Evolutionary conservation across 1,140 invertebrate genomes (phyloP), one percentile per base, ranked within the genome.

Genomic region (Himalopsyche phryganea): DNA sequence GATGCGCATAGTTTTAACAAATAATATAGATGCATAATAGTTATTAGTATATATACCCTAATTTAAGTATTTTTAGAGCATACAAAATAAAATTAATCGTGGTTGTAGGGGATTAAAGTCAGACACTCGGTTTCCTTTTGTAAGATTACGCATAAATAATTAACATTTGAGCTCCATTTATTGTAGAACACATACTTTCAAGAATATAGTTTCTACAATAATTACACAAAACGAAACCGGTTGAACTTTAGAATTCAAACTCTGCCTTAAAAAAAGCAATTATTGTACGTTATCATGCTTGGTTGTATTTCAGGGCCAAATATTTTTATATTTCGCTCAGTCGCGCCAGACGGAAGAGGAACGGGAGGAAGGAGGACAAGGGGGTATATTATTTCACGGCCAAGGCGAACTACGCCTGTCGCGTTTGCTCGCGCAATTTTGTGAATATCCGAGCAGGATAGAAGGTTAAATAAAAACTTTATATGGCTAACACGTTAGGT

Each of bases 301-400:
- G 28, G 23, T 17, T 44, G 20, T 46, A 46, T 19, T 17, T 35
- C 15, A 20, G 17, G 35, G 32, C 5, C 48, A 11, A 18, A 9
- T 15, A 40, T 38, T 36, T 53, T 46, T 36, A 14, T 45, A 35
- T 10, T n/a, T 41, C 20, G 20, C 6, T n/a, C n/a, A 35, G 33
- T 6, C 9, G 47, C 47, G n/a, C 33, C 20, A 20, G 46, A n/a
- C 46, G 28, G 46, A 48, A 50, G 9, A 15, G 9, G 40, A 6
- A 20, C 33, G 46, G 6, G 36, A 15, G 45, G 11, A 45, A 11
- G 14, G 42, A 6, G 42, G 5, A 45, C 9, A 14, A 19, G 18
- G 20, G 18, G 53, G 32, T 33, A 10, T 41, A 48, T 42, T 35
- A 44, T 44, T 50, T 57, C 54, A 57, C 47, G 54, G 54, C 47